Evolutionary conservation across 2,888 invertebrate species (phyloP).

Genomic region (Petrophora chlorosata): DNA sequence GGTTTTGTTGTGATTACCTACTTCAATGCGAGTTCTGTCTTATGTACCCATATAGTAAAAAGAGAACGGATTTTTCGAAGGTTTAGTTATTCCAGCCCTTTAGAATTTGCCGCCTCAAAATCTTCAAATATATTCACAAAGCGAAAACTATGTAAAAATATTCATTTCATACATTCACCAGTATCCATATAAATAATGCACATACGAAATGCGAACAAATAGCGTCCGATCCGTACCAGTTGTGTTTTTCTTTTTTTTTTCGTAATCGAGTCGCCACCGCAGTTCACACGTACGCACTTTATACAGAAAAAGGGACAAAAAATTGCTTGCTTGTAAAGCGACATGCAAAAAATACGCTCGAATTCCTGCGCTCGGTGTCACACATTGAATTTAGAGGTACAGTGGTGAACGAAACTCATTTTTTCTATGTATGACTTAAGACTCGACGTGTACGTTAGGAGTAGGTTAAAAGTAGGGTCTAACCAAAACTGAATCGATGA

Average conservation of each 20-base stretch:
- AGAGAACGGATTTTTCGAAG: conserved; percentile 5
- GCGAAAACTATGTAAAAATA: conserved; percentile 40
- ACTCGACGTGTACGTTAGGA: too few species aligned
- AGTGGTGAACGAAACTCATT: neutral
- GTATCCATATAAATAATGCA: conserved; percentile 32
- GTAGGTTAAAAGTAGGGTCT: too few species aligned
- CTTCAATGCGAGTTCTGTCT: too few species aligned
- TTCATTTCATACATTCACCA: conserved; percentile 37
- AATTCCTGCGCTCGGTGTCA: conserved; percentile 20
- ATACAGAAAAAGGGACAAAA: conserved; percentile 19
- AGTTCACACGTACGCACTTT: conserved; percentile 27
- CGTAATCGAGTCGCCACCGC: conserved; percentile 23
- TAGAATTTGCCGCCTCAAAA: conserved; percentile 23
- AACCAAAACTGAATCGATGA: too few species aligned
- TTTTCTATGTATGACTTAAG: too few species aligned
- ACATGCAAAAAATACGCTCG: conserved; percentile 18
- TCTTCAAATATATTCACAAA: conserved; percentile 34
- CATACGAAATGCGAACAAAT: conserved; percentile 33
- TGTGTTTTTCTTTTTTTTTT: conserved; percentile 14
- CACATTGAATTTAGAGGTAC: conserved; percentile 23
- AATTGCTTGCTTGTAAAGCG: conserved; percentile 18
- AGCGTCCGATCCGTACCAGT: conserved; percentile 12
- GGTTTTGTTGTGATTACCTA: too few species aligned
- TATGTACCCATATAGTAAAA: too few species aligned
- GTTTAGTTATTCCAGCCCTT: conserved; percentile 16